Base-by-base conservation (phyloP, 2,888 invertebrate genomes). In the Ochlodes sylvanus region DNA sequence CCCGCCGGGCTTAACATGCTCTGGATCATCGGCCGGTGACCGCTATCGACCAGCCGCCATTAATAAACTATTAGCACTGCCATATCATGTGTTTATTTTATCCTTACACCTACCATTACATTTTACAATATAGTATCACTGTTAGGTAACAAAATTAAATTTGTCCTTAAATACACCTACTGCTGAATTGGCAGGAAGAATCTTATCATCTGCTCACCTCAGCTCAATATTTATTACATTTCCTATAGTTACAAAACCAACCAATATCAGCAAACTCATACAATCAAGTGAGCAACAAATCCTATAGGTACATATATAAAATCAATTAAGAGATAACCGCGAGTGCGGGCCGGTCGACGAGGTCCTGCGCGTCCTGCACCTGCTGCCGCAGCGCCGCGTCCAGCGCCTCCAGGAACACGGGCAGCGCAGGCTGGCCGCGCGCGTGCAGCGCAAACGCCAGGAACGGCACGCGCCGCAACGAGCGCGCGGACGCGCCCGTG, bases 391-490 rank as follows among this genome's bases (percentile, higher is more conserved):
- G 79, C 32, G 88, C 85, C 0, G 75, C 76, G 3, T 68, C 72
- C 72, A 88, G 72, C 1, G 87, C 86, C 34, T 75, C 75, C 55
- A 85, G 73, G 71, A 85, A 87, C 42, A 55, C 66, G 1, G 69
- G 62, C 32, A 80, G 74, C 10, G 75, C 68, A 1, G 78, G 71
- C 38, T 60, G 27, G 0, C 69, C 19, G 0, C 70, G 57, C 1
- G 92, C 72, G 79, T 92, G 94, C 68, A 94, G 88, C 7, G 96
- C 95, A 76, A 96, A 95, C n/a, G 98, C 97, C 72, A 99, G 87
- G 82, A 99, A 97, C 0, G 99, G 98, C 73, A 99, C 93, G 86
- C 98, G 98, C 54, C 98, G 94, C 71, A 99, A 91, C 7, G 96
- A 95, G 70, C 98, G 94, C 0, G 98, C 99, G 86, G 98, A 98